phyloP scores from a whole-genome alignment of 1,140 invertebrate species.

The Drosophila chauvacae region DNA sequence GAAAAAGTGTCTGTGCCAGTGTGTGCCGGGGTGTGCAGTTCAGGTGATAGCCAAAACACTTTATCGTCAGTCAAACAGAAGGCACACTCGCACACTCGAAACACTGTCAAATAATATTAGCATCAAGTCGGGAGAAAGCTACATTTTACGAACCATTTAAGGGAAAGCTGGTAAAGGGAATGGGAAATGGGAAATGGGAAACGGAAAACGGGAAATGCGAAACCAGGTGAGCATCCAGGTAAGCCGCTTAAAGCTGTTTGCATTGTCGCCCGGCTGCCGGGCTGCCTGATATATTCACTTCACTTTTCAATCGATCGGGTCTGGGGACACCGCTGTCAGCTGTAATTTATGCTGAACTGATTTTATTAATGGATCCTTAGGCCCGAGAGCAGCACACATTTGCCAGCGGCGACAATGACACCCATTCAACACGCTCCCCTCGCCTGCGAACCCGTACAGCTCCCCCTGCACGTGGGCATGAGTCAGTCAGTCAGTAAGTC shows the following conservation, averaged over 20 bases:
- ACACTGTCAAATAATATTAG: slow-evolving; percentile 47
- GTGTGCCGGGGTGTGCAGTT: slow-evolving; percentile 11
- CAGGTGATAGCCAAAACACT: slow-evolving; percentile 54
- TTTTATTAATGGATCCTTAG: slow-evolving; percentile 60
- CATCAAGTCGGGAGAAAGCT: slow-evolving; percentile 25
- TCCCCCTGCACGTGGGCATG: slow-evolving; percentile 36
- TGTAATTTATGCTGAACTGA: slow-evolving; percentile 58
- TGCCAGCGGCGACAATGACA: slow-evolving; percentile 46
- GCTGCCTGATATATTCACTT: slow-evolving; percentile 46
- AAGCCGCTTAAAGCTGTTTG: slow-evolving; percentile 41
- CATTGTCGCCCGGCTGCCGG: slow-evolving; percentile 3
- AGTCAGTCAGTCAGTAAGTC: slow-evolving; percentile 49
- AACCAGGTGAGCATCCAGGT: slow-evolving; percentile 7
- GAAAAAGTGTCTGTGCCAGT: not conserved
- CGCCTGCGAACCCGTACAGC: not conserved
- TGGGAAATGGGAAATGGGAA: not conserved
- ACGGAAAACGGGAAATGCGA: not conserved
- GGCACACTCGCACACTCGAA: slow-evolving; percentile 19
- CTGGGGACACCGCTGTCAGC: slow-evolving; percentile 31
- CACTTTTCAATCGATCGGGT: slow-evolving; percentile 59
- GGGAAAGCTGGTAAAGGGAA: not conserved
- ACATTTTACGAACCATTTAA: slow-evolving; percentile 48
- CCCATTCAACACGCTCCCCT: slow-evolving; percentile 16
- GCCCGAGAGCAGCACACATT: slow-evolving; percentile 36
- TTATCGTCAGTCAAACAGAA: slow-evolving; percentile 43